Evolutionary conservation across 2,113 vertebrate species (phyloP).

Genomic region (Dascyllus trimaculatus): DNA sequence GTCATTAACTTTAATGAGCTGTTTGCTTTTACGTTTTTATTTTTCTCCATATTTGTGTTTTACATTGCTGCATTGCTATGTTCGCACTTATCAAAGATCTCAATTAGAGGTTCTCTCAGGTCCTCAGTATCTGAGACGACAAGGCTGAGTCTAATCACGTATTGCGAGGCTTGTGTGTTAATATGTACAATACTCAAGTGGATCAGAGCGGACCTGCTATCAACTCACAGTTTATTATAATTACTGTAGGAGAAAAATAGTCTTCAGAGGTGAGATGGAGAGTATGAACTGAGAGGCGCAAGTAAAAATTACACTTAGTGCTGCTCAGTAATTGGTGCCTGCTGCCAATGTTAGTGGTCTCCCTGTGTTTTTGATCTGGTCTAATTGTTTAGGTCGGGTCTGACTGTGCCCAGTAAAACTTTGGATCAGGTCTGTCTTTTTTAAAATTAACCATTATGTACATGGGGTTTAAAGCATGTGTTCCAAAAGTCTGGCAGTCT

Average conservation of each 20-base stretch:
- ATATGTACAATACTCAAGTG: conserved; percentile 6
- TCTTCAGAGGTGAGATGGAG: not conserved
- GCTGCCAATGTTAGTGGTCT: not conserved
- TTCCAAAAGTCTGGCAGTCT: too few species aligned
- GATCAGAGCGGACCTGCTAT: not conserved
- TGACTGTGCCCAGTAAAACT: too few species aligned
- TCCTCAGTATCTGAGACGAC: not conserved
- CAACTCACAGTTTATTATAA: not conserved
- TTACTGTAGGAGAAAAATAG: conserved; percentile 1
- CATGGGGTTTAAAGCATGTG: not conserved
- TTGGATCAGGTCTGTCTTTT: not conserved
- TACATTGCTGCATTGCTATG: too few species aligned
- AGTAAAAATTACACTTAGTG: conserved; percentile 1
- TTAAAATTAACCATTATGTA: not conserved
- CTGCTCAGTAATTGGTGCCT: conserved; percentile 6
- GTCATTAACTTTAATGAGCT: too few species aligned
- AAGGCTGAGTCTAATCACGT: not conserved
- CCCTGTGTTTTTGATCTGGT: conserved; percentile 1
- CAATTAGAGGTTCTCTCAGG: not conserved
- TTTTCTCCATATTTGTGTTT: too few species aligned
- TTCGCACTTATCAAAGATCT: too few species aligned
- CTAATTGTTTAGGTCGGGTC: not conserved
- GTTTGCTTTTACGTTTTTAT: too few species aligned
- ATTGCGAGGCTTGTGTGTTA: not conserved
- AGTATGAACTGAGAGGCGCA: not conserved